A percentile compares a stretch with the other conserved stretches of the same genome.
These are phyloP conservation scores for Pseudomugil tenellus DNA, from an alignment of 2,797 vertebrate genomes.

Conservation along the genomic window DNA sequence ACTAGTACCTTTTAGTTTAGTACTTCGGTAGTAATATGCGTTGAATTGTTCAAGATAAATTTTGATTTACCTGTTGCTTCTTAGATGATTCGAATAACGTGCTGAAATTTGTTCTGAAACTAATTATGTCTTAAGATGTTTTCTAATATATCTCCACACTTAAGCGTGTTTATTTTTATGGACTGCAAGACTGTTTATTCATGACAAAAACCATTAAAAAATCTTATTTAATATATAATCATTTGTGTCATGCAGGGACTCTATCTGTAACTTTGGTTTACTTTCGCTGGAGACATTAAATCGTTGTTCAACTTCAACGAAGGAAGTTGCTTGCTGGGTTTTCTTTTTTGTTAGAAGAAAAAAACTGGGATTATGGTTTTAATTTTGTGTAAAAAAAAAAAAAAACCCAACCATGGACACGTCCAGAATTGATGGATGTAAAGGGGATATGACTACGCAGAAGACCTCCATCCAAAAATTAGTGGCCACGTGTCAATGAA, in stretches of 20 bases:
- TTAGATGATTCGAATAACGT: neutral
- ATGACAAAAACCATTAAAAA: neutral
- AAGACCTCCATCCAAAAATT: conserved; percentile 70
- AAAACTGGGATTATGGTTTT: neutral
- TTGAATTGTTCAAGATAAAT: neutral
- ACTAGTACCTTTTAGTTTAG: neutral
- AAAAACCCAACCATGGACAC: neutral
- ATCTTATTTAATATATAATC: neutral
- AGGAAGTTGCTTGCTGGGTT: neutral
- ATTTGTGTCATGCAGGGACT: too few species aligned
- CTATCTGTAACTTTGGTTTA: neutral
- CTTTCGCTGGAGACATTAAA: neutral
- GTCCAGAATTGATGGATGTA: conserved; percentile 57
- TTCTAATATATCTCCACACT: neutral
- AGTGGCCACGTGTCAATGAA: conserved; percentile 74
- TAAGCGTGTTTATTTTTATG: neutral
- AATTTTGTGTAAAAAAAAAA: neutral
- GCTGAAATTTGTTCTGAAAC: too few species aligned
- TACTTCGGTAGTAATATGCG: neutral
- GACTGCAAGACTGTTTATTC: neutral
- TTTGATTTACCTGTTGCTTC: neutral
- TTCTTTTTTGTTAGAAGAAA: neutral
- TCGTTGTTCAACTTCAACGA: neutral
- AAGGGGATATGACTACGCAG: conserved; percentile 54
- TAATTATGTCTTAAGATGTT: neutral